Conservation (phyloP, 2,888 invertebrate species). For the Glyphotaelius pellucidus region DNA sequence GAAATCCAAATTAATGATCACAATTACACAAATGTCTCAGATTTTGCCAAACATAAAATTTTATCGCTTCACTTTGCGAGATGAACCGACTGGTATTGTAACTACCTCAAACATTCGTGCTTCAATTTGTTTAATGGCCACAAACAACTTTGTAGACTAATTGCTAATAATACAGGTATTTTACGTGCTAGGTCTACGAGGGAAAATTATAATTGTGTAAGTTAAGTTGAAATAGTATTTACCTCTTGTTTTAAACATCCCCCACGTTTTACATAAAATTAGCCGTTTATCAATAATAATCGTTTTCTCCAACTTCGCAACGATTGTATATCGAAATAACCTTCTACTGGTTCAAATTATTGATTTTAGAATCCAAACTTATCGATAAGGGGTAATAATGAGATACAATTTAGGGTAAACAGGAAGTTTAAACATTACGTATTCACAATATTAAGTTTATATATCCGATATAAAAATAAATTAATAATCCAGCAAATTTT, state of each 20-base stretch:
- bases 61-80: constrained; percentile 34
- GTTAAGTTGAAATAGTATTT: constrained; percentile 2
- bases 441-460: background rate
- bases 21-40: constrained; percentile 38
- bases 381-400: background rate
- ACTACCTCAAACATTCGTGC: constrained; percentile 10
- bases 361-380: background rate
- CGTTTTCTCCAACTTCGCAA: background rate
- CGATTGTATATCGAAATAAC: background rate
- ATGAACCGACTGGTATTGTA: constrained; percentile 34
- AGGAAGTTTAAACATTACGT: background rate
- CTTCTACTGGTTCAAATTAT: background rate
- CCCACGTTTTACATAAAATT: constrained; percentile 21
- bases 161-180: constrained; percentile 40
- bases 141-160: constrained; percentile 44
- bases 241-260: constrained; percentile 1
- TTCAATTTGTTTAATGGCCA: background rate
- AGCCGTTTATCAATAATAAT: background rate
- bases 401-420: background rate
- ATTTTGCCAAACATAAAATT: constrained; percentile 39
- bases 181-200: constrained; percentile 21
- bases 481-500: background rate
- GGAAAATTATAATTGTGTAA: constrained; percentile 11
- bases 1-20: constrained; percentile 9
- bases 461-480: no score